Evolutionary conservation across 2,797 vertebrate species (phyloP).

Genomic region (Danio kyathit): DNA sequence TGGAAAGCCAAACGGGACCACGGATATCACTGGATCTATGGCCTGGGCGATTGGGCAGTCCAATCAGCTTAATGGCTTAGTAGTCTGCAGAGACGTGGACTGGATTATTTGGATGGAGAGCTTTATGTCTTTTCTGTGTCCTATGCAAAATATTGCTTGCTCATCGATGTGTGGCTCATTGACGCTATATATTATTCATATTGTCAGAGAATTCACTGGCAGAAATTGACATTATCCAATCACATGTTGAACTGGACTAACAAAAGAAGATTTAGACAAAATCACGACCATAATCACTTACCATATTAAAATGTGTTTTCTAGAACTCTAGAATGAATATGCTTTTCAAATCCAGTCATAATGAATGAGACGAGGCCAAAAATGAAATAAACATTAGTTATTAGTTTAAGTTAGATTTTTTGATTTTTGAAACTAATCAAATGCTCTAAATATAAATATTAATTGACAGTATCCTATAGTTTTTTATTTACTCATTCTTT

Average conservation of each 20-base stretch:
- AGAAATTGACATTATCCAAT: neutral
- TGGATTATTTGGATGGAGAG: neutral
- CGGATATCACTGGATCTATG: conserved; percentile 27
- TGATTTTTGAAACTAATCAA: neutral
- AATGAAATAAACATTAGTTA: conserved; percentile 1
- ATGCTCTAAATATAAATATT: too few relatives aligned
- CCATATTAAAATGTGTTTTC: neutral
- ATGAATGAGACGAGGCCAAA: conserved; percentile 5
- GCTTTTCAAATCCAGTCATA: neutral
- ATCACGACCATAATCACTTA: neutral
- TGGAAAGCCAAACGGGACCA: neutral
- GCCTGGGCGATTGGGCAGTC: neutral
- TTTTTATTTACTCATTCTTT: too few relatives aligned
- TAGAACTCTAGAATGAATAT: neutral
- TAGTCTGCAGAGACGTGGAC: conserved; percentile 24
- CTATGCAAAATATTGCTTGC: neutral
- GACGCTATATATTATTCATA: neutral
- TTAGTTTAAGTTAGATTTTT: neutral
- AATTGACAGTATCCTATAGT: too few relatives aligned
- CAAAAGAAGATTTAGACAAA: neutral
- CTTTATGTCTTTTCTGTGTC: neutral
- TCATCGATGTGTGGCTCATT: neutral
- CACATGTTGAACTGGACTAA: neutral
- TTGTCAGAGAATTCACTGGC: neutral
- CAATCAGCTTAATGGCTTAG: conserved; percentile 49